Percentiles rank a stretch among this genome's conserved stretches.
These are phyloP conservation scores for Melanitta fusca DNA, from an alignment of 2,797 vertebrate genomes.

Conservation along the genomic window DNA sequence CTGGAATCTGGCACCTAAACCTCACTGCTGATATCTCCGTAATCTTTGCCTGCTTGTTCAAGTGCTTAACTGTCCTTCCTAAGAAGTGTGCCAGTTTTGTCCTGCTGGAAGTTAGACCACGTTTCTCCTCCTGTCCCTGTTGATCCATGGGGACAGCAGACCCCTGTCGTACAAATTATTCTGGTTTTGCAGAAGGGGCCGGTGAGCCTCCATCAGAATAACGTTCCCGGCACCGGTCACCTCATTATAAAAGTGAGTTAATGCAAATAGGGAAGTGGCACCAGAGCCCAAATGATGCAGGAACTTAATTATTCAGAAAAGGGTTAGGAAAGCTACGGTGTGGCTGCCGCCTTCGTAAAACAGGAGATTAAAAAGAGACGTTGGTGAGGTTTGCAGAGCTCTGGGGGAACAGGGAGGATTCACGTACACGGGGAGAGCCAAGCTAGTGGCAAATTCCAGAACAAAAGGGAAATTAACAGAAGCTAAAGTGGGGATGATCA, in stretches of 20 bases:
- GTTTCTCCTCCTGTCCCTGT: not conserved
- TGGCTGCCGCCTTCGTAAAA: conserved; percentile 35
- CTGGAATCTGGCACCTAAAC: not conserved
- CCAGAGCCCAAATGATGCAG: not conserved
- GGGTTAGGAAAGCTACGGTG: conserved; percentile 30
- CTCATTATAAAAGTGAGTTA: conserved; percentile 2
- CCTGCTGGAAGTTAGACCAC: not conserved
- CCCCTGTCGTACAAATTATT: not conserved
- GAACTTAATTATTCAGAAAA: conserved; percentile 59
- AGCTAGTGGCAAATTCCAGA: conserved; percentile 41
- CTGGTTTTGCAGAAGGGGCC: not conserved
- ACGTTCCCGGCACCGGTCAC: fast-evolving
- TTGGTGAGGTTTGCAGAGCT: not conserved
- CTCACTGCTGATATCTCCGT: not conserved
- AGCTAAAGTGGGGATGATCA: conserved; percentile 60
- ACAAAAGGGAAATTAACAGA: conserved; percentile 69
- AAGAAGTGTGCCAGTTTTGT: not conserved
- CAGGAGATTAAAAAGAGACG: conserved; percentile 40
- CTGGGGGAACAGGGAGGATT: conserved; percentile 29
- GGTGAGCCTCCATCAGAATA: not conserved
- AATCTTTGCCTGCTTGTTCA: not conserved
- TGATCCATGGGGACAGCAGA: not conserved
- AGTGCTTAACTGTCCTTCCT: not conserved
- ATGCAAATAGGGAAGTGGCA: not conserved
- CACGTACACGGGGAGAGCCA: not conserved